These are phyloP conservation scores for Sericinus montela DNA, from an alignment of 2,888 invertebrate species.

Conservation along the genomic window DNA sequence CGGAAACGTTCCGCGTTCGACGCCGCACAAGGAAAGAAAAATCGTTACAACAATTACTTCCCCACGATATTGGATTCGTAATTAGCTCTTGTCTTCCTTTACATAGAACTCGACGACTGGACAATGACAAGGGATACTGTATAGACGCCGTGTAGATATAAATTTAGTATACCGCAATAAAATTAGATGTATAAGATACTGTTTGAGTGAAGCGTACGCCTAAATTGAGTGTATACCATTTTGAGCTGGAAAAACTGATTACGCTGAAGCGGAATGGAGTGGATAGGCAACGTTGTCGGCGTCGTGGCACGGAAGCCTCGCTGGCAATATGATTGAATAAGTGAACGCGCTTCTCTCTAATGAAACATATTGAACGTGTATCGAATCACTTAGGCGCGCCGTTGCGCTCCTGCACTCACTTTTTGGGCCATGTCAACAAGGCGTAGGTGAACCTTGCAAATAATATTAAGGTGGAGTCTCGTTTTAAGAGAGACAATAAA, in stretches of 20 bases:
- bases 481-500: conserved; percentile 74
- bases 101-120: conserved; percentile 10
- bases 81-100: conserved; percentile 14
- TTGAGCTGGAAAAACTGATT: conserved; percentile 67
- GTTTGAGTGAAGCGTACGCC: conserved; percentile 33
- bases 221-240: conserved; percentile 61
- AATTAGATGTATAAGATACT: conserved; percentile 31
- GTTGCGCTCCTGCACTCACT: conserved; percentile 69
- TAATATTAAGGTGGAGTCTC: conserved; percentile 67
- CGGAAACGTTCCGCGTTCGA: conserved; percentile 43
- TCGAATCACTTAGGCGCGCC: conserved; percentile 73
- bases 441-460: conserved; percentile 72
- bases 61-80: conserved; percentile 31
- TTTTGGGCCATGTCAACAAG: conserved; percentile 64
- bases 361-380: conserved; percentile 79
- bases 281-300: conserved; percentile 44
- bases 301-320: conserved; percentile 44
- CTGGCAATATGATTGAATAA: conserved; percentile 74
- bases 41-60: conserved; percentile 39
- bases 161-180: conserved; percentile 20
- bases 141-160: background rate
- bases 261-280: conserved; percentile 56
- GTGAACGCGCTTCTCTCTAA: conserved; percentile 66
- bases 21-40: conserved; percentile 46
- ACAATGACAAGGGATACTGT: conserved; percentile 8